phyloP scores from a whole-genome alignment of 2,888 invertebrate genomes.

The Apotomis turbidana region DNA sequence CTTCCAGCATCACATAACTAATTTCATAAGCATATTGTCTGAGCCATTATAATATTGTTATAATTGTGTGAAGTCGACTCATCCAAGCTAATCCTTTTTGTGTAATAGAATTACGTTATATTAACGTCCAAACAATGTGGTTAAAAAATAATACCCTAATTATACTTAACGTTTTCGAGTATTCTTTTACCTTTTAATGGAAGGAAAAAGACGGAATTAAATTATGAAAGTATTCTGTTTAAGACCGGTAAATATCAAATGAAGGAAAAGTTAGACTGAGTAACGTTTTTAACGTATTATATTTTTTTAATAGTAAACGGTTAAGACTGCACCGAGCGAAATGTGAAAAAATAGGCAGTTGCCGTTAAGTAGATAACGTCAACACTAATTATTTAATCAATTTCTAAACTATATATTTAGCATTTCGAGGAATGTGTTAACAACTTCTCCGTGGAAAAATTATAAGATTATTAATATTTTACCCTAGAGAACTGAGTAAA shows the following conservation, averaged over 20 bases:
- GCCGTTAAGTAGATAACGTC: no score
- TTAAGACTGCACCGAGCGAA: no score
- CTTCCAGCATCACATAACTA: no score
- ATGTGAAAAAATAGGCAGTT: no score
- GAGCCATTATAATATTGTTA: slow-evolving; percentile 15
- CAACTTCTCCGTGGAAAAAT: no score
- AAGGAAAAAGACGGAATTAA: slow-evolving; percentile 14
- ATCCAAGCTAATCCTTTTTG: slow-evolving; percentile 15
- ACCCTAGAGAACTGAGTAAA: no score
- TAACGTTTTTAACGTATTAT: neutral
- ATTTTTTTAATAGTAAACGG: no score
- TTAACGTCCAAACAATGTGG: slow-evolving; percentile 14
- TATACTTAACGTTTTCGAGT: slow-evolving; percentile 20
- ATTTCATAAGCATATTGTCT: no score
- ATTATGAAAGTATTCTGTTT: slow-evolving; percentile 20
- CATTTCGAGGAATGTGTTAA: no score
- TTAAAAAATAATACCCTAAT: slow-evolving; percentile 29
- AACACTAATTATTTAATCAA: no score
- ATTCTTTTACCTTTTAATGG: slow-evolving; percentile 31
- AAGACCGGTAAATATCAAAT: slow-evolving; percentile 12
- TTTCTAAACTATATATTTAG: no score
- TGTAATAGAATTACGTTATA: slow-evolving; percentile 14
- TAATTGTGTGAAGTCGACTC: neutral
- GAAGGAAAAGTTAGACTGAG: neutral
- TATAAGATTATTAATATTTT: no score